Evolutionary conservation across 1,140 invertebrate species (phyloP), one percentile per base, ranked within the genome.

Genomic region (Portunus trituberculatus): DNA sequence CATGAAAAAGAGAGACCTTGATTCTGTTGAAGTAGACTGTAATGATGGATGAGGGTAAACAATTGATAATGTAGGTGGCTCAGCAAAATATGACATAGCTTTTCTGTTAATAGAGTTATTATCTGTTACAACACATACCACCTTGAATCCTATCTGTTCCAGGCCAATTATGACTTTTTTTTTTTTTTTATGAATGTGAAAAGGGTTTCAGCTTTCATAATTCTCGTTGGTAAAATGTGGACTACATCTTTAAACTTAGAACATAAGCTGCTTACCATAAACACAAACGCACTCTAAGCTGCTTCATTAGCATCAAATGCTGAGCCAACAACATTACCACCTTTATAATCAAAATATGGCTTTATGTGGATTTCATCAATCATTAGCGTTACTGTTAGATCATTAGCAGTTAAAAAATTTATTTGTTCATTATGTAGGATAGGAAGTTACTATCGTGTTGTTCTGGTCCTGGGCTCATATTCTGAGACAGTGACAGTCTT

Each of bases 301-400:
- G 93, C 76, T 29, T 95, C 46, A 31, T 45, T n/a, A 84, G 29
- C 93, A 32, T 96, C 91, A 94, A 93, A 95, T 92, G 96, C 92
- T 76, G 32, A 0, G 3, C 96, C 96, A 89, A 95, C 20, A 93
- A 96, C 67, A 91, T 95, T 96, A 28, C 96, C 95, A 20, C 96
- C 96, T 91, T 94, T 96, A 83, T 92, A 96, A 93, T 96, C 95
- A 45, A 96, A 94, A 76, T 46, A 92, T 32, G 95, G 93, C 88
- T 96, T 96, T 31, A 96, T 14, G 52, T 96, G 93, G 31, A 96
- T 96, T 93, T 96, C 95, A 93, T 96, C 94, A 39, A 96, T 59
- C 96, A 96, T 96, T 92, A 95, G 39, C 52, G 31, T 76, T n/a
- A 94, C 95, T 83, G 20, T 84, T 45, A 14, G 14, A 46, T 94